A percentile compares a stretch with the other conserved stretches of the same genome.
phyloP scores from a whole-genome alignment of 2,113 vertebrate genomes.

The Myotis yumanensis region DNA sequence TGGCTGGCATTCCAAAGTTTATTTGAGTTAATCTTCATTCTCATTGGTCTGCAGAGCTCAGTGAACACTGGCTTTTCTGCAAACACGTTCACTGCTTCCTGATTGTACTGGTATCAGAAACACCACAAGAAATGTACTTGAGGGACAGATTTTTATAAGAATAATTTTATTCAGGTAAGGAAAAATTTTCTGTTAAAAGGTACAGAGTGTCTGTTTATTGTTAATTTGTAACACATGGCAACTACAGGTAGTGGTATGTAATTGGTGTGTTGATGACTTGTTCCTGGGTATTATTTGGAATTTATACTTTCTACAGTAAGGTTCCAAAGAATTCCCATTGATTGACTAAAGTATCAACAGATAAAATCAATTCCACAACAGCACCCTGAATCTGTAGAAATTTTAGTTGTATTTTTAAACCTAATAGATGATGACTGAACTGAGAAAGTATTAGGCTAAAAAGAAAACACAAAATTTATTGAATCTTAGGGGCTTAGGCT shows the following conservation, averaged over 20 bases:
- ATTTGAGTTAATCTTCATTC: constrained; percentile 63
- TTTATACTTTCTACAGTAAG: background rate
- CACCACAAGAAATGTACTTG: constrained; percentile 12
- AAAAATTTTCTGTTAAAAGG: constrained; percentile 9
- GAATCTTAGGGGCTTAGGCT: background rate
- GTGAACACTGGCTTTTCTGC: constrained; percentile 48
- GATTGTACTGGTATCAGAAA: constrained; percentile 43
- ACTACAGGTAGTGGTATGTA: background rate
- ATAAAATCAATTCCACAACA: background rate
- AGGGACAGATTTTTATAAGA: constrained; percentile 40
- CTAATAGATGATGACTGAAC: background rate
- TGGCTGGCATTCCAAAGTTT: constrained; percentile 71
- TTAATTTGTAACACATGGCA: constrained; percentile 24
- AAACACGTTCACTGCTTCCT: constrained; percentile 51
- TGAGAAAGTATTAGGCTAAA: background rate
- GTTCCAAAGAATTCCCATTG: background rate
- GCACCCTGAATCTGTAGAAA: constrained; percentile 1
- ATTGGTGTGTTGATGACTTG: background rate
- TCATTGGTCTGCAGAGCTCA: constrained; percentile 48
- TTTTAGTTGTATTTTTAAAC: constrained; percentile 37
- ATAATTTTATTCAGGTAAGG: constrained; percentile 13
- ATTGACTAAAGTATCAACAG: constrained; percentile 15
- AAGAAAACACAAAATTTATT: background rate
- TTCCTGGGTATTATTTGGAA: constrained; percentile 26
- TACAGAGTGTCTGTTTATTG: constrained; percentile 18